Evolutionary conservation across 2,797 vertebrate species (phyloP).

Genomic region (Alca torda): DNA sequence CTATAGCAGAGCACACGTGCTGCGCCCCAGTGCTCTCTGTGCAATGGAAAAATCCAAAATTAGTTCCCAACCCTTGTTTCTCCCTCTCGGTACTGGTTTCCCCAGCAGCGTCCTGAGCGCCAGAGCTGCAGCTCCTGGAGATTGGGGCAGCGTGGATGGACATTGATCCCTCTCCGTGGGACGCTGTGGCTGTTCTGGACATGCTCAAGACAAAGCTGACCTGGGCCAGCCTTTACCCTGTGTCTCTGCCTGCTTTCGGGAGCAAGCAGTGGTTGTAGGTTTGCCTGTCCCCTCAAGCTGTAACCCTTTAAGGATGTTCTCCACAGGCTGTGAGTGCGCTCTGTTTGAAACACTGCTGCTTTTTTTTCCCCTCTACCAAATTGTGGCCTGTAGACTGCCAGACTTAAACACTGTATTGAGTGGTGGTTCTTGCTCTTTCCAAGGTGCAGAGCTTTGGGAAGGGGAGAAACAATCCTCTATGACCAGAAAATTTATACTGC

Average conservation of each 20-base stretch:
- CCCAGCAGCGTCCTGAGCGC: neutral
- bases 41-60: neutral
- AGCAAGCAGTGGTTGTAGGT: neutral
- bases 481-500: neutral
- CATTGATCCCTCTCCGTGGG: fast-evolving
- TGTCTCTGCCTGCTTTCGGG: neutral
- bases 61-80: neutral
- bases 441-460: neutral
- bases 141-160: neutral
- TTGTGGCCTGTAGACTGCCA: fast-evolving
- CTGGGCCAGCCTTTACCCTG: neutral
- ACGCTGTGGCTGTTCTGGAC: neutral
- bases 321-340: neutral
- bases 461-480: neutral
- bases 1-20: neutral
- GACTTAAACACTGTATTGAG: neutral
- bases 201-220: neutral
- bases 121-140: neutral
- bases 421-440: neutral
- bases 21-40: neutral
- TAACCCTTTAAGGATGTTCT: fast-evolving
- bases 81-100: neutral
- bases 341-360: neutral
- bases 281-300: neutral
- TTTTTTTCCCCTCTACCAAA: neutral